Evolutionary conservation across 2,888 invertebrate species (phyloP).

Genomic region (Heliconius ismenius): DNA sequence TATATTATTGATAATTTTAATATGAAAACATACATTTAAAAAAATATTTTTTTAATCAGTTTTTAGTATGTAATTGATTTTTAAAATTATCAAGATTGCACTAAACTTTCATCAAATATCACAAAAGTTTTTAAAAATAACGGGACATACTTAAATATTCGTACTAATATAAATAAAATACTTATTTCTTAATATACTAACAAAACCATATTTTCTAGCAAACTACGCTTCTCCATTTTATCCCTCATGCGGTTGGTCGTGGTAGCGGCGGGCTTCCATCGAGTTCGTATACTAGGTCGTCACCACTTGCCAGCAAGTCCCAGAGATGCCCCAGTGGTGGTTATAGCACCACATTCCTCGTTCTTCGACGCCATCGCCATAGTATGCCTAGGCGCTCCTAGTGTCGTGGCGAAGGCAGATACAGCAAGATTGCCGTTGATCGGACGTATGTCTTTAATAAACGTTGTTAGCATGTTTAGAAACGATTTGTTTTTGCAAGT

Average conservation of each 20-base stretch:
- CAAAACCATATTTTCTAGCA: constrained; percentile 67
- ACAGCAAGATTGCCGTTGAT: constrained; percentile 91
- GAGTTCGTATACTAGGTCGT: constrained; percentile 88
- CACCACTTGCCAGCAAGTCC: constrained; percentile 69
- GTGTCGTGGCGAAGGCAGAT: constrained; percentile 94
- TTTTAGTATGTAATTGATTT: too few species aligned
- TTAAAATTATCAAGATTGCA: too few species aligned
- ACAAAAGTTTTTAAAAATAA: too few species aligned
- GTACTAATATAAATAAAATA: too few species aligned
- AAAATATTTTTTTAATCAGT: too few species aligned
- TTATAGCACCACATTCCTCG: constrained; percentile 94
- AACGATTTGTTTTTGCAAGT: background rate
- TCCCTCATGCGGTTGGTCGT: constrained; percentile 88
- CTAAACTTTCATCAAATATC: too few species aligned
- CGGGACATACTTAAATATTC: too few species aligned
- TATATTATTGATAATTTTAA: too few species aligned
- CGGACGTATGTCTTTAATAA: constrained; percentile 87
- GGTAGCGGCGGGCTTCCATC: constrained; percentile 90
- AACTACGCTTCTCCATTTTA: constrained; percentile 84
- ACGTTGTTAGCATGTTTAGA: constrained; percentile 34
- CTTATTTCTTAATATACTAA: background rate
- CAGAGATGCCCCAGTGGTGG: constrained; percentile 91
- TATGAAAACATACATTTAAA: too few species aligned
- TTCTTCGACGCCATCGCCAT: constrained; percentile 94
- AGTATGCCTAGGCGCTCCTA: constrained; percentile 90